Conservation (phyloP, 2,797 vertebrate species). For the Sebastes oblongus region DNA sequence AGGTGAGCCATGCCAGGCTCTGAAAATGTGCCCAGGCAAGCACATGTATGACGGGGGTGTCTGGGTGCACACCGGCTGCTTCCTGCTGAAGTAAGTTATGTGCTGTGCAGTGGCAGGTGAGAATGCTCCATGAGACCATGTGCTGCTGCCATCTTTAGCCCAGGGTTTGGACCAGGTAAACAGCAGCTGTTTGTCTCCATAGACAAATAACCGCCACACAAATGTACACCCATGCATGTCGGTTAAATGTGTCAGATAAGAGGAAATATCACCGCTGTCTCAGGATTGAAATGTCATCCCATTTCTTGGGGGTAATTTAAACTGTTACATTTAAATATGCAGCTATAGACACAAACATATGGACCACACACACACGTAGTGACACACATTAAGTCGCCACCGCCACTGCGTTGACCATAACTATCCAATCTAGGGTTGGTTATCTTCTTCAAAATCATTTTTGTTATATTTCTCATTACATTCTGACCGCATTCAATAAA, state of each 20-base stretch:
- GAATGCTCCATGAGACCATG: constrained; percentile 35
- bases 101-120: constrained; percentile 52
- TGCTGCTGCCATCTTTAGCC: constrained; percentile 53
- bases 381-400: neutral
- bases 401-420: constrained; percentile 1
- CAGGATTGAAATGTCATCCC: constrained; percentile 7
- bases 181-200: constrained; percentile 51
- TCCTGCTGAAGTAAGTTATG: constrained; percentile 42
- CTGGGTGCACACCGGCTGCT: constrained; percentile 23
- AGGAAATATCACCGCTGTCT: neutral
- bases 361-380: neutral
- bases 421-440: neutral
- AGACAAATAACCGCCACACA: constrained; percentile 10
- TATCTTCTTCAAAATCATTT: too few species aligned
- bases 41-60: constrained; percentile 44
- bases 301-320: neutral
- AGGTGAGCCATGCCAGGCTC: constrained; percentile 56
- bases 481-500: too few species aligned
- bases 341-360: neutral
- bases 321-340: neutral
- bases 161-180: constrained; percentile 46
- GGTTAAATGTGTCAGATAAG: constrained; percentile 11
- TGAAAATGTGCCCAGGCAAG: constrained; percentile 64
- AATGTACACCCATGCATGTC: neutral
- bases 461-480: too few species aligned